Percentiles rank a stretch among this genome's conserved stretches.
Conservation (phyloP, 2,888 invertebrate species). For the Crossocerus cetratus region DNA sequence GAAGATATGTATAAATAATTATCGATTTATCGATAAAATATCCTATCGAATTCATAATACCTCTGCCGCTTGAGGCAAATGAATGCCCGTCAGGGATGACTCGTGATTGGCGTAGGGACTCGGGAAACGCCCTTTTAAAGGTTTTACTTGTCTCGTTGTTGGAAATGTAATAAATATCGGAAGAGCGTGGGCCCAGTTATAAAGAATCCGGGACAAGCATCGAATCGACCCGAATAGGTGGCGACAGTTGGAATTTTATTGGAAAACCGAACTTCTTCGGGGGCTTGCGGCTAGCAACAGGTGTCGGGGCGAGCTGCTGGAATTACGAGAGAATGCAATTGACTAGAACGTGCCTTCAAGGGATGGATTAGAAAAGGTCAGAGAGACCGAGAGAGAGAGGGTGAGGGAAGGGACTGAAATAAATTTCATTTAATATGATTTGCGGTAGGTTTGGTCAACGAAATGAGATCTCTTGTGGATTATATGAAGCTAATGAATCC, state of each 20-base stretch:
- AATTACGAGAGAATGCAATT: slow-evolving; percentile 40
- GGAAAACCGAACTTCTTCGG: slow-evolving; percentile 48
- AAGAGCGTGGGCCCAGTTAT: not conserved
- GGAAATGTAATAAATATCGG: slow-evolving; percentile 17
- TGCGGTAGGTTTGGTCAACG: not conserved
- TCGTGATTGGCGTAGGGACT: no score
- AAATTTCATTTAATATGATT: slow-evolving; percentile 10
- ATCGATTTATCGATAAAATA: no score
- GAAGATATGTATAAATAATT: no score
- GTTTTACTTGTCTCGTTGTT: not conserved
- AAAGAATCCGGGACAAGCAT: slow-evolving; percentile 8
- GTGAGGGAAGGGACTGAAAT: not conserved
- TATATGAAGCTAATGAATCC: no score
- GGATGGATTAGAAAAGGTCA: slow-evolving; percentile 9
- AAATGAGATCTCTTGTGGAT: not conserved
- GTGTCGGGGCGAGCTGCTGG: slow-evolving; percentile 38
- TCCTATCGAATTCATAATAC: no score
- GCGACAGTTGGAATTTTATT: slow-evolving; percentile 45
- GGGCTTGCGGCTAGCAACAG: slow-evolving; percentile 42
- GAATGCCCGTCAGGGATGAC: no score
- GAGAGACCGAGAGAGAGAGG: no score
- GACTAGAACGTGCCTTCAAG: slow-evolving; percentile 5
- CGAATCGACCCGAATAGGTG: slow-evolving; percentile 20
- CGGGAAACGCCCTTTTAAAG: no score
- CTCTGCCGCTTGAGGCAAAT: no score